Conservation (phyloP, 1,140 invertebrate species). For the Oedothorax gibbosus region DNA sequence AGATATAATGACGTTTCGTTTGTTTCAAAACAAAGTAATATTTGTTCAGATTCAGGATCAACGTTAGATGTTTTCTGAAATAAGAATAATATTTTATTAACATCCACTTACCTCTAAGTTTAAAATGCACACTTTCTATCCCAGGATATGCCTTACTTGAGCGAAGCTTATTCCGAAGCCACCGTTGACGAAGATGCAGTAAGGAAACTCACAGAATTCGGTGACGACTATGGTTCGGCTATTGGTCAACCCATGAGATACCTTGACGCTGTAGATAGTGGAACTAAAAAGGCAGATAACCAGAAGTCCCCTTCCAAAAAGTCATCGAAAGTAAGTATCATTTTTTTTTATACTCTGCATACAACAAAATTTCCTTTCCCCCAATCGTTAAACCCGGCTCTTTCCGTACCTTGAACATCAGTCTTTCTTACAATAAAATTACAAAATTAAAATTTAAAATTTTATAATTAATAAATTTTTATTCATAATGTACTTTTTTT, state of each 20-base stretch:
- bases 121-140: slow-evolving; percentile 40
- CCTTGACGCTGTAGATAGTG: neutral
- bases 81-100: neutral
- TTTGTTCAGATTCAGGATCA: no score
- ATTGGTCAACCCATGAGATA: slow-evolving; percentile 76
- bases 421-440: no score
- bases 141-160: slow-evolving; percentile 86
- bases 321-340: slow-evolving; percentile 17
- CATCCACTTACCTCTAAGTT: neutral
- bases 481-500: no score
- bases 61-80: no score
- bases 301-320: slow-evolving; percentile 24
- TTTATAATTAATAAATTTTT: no score
- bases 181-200: slow-evolving; percentile 86
- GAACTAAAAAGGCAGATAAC: slow-evolving; percentile 2
- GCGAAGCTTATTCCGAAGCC: slow-evolving; percentile 87
- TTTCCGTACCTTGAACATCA: no score
- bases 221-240: slow-evolving; percentile 89
- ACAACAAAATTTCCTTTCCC: no score
- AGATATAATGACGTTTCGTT: no score
- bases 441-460: no score
- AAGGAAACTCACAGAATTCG: slow-evolving; percentile 83
- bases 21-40: no score
- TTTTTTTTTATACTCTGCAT: no score
- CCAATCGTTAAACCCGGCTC: no score